Conservation (phyloP, 2,888 invertebrate species). For the Agonopterix subpropinquella region DNA sequence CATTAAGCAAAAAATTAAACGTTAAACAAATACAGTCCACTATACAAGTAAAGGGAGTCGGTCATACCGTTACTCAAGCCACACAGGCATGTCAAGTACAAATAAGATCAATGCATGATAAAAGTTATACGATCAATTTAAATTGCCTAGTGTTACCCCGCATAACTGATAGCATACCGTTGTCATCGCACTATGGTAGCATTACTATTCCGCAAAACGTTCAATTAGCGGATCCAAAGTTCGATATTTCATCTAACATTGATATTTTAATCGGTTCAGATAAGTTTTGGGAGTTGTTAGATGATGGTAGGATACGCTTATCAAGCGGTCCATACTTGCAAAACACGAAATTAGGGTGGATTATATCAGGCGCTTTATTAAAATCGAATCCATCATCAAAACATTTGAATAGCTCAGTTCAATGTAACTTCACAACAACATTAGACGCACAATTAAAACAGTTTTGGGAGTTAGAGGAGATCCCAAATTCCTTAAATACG, state of each 20-base stretch:
- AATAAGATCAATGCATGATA: constrained; percentile 7
- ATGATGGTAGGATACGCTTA: constrained; percentile 5
- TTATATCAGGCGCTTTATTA: constrained; percentile 7
- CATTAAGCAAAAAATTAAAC: constrained; percentile 9
- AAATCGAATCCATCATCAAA: not conserved
- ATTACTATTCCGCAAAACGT: constrained; percentile 7
- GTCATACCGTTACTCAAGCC: constrained; percentile 10
- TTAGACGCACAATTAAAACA: constrained; percentile 6
- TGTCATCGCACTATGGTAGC: not conserved
- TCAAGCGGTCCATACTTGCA: constrained; percentile 7
- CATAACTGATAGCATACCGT: constrained; percentile 9
- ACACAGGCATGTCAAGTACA: constrained; percentile 10
- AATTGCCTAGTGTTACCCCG: constrained; percentile 11
- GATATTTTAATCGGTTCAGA: constrained; percentile 1
- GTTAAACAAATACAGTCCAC: constrained; percentile 10
- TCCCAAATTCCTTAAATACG: not conserved
- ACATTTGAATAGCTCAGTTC: constrained; percentile 5
- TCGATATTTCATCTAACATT: constrained; percentile 3
- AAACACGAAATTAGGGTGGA: constrained; percentile 12
- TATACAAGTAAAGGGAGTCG: constrained; percentile 12
- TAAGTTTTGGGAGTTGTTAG: constrained; percentile 12
- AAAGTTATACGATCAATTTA: constrained; percentile 8
- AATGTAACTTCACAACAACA: constrained; percentile 10
- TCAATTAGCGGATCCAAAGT: constrained; percentile 7
- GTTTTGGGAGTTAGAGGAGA: constrained; percentile 15